Conservation (phyloP, 2,888 invertebrate species). For the Antheraea yamamai region DNA sequence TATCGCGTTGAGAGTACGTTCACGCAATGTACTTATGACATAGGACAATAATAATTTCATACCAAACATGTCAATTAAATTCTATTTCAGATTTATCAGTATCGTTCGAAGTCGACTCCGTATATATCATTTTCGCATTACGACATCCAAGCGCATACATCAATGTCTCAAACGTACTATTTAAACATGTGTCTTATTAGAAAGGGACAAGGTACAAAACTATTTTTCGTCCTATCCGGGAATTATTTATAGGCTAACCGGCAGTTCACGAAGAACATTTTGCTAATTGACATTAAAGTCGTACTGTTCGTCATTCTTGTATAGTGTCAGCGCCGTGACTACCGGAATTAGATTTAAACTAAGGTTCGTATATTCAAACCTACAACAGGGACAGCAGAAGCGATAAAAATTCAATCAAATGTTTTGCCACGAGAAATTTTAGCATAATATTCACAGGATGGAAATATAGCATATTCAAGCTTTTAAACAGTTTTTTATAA, state of each 20-base stretch:
- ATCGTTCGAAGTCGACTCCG: neutral
- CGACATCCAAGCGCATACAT: neutral
- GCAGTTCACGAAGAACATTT: conserved; percentile 50
- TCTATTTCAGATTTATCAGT: conserved; percentile 13
- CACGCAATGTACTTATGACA: neutral
- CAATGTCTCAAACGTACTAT: neutral
- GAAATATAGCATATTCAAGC: too few species aligned
- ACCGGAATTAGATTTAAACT: conserved; percentile 44
- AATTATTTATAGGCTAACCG: conserved; percentile 54
- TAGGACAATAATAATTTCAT: neutral
- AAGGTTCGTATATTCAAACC: neutral
- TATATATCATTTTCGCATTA: conserved; percentile 13
- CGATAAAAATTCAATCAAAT: neutral
- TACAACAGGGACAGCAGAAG: neutral
- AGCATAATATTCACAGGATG: too few species aligned
- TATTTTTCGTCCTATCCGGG: conserved; percentile 12
- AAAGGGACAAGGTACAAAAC: neutral
- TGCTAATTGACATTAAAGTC: conserved; percentile 74
- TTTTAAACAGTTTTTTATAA: too few species aligned
- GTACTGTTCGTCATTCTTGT: conserved; percentile 67
- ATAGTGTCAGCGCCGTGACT: conserved; percentile 51
- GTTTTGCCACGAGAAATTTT: too few species aligned
- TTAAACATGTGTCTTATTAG: neutral
- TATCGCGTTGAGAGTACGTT: neutral
- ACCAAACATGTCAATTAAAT: conserved; percentile 12